phyloP scores from a whole-genome alignment of 2,113 vertebrate species.

The Sakesphorus luctuosus region DNA sequence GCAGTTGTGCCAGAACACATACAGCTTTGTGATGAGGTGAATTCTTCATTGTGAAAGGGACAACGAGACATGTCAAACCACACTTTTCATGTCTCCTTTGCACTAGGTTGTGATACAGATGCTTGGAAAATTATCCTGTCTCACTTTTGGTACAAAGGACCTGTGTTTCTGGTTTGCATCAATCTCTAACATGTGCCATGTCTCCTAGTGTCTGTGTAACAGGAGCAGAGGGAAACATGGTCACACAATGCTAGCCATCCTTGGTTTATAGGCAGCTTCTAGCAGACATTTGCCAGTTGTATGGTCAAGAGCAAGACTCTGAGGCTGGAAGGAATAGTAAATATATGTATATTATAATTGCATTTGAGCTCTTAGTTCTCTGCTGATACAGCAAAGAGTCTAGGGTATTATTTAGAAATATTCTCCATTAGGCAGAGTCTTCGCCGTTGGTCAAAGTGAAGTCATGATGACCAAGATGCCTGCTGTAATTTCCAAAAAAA shows the following conservation, averaged over 20 bases:
- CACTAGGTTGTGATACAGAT: neutral
- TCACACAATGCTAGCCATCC: neutral
- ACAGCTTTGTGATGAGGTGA: neutral
- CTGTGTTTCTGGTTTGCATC: neutral
- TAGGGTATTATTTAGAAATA: conserved; percentile 18
- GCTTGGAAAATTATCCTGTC: neutral
- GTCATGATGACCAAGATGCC: neutral
- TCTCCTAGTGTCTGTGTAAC: neutral
- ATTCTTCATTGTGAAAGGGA: neutral
- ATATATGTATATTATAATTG: neutral
- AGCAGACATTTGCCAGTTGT: neutral
- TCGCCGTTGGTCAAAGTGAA: neutral
- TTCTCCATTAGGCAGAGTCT: neutral
- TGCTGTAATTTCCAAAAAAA: neutral
- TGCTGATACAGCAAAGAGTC: conserved; percentile 8
- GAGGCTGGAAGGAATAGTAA: neutral
- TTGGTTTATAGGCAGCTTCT: neutral
- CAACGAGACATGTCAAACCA: neutral
- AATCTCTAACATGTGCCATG: neutral
- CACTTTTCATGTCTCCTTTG: neutral
- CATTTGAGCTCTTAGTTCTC: neutral
- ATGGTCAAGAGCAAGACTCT: neutral
- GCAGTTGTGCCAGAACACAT: neutral
- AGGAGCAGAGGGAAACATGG: neutral
- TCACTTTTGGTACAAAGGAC: neutral